Conservation (phyloP, 2,888 invertebrate genomes). For the Apamea sordens region DNA sequence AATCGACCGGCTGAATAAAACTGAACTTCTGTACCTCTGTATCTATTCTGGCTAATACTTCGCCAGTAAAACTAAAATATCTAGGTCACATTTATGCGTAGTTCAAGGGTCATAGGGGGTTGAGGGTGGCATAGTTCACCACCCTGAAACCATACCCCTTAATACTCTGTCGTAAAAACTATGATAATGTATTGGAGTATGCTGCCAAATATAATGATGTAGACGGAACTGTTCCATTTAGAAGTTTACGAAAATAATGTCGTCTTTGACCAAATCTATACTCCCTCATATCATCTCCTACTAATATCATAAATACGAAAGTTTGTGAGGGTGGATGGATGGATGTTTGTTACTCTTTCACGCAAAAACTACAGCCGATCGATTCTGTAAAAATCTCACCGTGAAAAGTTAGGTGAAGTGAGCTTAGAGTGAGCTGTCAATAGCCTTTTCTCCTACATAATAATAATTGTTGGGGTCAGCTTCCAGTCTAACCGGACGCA, state of each 20-base stretch:
- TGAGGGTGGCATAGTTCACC: conserved; percentile 7
- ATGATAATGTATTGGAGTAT: conserved; percentile 16
- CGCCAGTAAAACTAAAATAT: conserved; percentile 32
- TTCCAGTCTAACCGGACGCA: too few species aligned
- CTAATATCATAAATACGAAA: too few species aligned
- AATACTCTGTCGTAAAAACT: conserved; percentile 16
- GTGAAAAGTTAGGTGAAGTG: too few species aligned
- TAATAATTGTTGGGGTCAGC: too few species aligned
- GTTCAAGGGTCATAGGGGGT: conserved; percentile 40
- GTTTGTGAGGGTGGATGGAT: too few species aligned
- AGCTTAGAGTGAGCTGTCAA: too few species aligned
- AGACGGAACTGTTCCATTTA: neutral
- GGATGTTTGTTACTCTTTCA: too few species aligned
- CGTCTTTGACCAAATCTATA: neutral
- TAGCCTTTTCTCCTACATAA: too few species aligned
- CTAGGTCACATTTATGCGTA: conserved; percentile 35
- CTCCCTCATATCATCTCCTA: too few species aligned
- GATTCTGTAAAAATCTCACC: too few species aligned
- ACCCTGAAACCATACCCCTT: conserved; percentile 5
- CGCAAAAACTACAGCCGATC: too few species aligned
- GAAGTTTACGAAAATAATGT: neutral
- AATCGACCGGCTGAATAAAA: too few species aligned
- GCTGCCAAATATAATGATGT: conserved; percentile 21
- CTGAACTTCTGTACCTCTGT: neutral
- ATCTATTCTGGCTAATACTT: neutral